A percentile compares a stretch with the other conserved stretches of the same genome.
phyloP scores from a whole-genome alignment of 2,888 invertebrate genomes.

The Zygogramma bicolorata region DNA sequence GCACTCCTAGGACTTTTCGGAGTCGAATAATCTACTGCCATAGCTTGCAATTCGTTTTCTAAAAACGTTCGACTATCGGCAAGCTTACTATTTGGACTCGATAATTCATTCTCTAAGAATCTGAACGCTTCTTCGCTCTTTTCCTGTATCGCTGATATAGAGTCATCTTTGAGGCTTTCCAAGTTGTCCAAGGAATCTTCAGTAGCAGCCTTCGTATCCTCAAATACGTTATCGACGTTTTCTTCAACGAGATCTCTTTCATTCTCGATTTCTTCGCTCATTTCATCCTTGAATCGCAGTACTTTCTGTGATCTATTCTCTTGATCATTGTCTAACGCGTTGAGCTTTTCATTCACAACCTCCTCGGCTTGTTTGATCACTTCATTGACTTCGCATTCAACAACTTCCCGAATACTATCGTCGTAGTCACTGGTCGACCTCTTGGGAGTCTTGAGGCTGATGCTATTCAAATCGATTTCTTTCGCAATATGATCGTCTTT shows the following conservation, averaged over 20 bases:
- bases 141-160: slow-evolving; percentile 59
- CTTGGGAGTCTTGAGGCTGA: slow-evolving; percentile 54
- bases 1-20: slow-evolving; percentile 52
- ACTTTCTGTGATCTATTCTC: slow-evolving; percentile 38
- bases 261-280: slow-evolving; percentile 56
- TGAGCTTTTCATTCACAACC: slow-evolving; percentile 59
- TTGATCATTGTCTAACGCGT: slow-evolving; percentile 24
- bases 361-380: slow-evolving; percentile 62
- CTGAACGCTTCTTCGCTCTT: slow-evolving; percentile 65
- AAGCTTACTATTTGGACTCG: slow-evolving; percentile 46
- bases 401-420: slow-evolving; percentile 42
- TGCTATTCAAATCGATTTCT: slow-evolving; percentile 60
- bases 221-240: slow-evolving; percentile 58
- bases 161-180: slow-evolving; percentile 62
- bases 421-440: slow-evolving; percentile 44
- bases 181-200: slow-evolving; percentile 64
- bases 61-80: slow-evolving; percentile 46
- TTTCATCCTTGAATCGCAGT: slow-evolving; percentile 60
- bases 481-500: slow-evolving; percentile 64
- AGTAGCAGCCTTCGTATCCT: slow-evolving; percentile 62
- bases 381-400: slow-evolving; percentile 58
- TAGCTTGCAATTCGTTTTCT: slow-evolving; percentile 47
- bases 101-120: slow-evolving; percentile 64
- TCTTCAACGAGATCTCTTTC: slow-evolving; percentile 59
- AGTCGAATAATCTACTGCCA: slow-evolving; percentile 36